Percentiles rank a stretch among this genome's conserved stretches.
Evolutionary conservation across 2,797 vertebrate species (phyloP).

Genomic region (Periparus ater): DNA sequence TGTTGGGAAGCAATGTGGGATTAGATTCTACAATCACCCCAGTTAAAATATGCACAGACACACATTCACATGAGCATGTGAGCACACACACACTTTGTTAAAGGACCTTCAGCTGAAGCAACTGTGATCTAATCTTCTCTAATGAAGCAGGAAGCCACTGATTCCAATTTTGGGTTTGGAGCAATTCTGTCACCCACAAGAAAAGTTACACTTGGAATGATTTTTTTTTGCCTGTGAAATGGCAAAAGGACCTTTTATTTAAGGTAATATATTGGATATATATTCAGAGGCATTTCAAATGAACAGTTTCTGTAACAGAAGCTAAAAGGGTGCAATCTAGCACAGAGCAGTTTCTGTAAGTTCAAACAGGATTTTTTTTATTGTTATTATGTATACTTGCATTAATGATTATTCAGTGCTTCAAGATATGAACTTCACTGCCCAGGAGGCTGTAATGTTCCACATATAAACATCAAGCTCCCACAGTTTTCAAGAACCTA

Average conservation of each 20-base stretch:
- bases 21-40: not conserved
- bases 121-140: conserved; percentile 14
- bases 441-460: not conserved
- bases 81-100: not conserved
- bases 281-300: conserved; percentile 1
- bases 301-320: not conserved
- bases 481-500: conserved; percentile 27
- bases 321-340: not conserved
- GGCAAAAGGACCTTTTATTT: conserved; percentile 27
- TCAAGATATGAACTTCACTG: conserved; percentile 39
- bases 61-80: not conserved
- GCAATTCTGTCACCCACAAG: conserved; percentile 35
- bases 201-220: conserved; percentile 20
- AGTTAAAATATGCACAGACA: not conserved
- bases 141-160: conserved; percentile 45
- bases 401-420: conserved; percentile 3
- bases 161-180: conserved; percentile 53
- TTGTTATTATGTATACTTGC: not conserved
- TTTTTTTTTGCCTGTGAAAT: conserved; percentile 34
- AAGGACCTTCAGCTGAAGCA: conserved; percentile 28
- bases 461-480: conserved; percentile 41
- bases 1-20: not conserved
- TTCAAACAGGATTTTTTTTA: not conserved
- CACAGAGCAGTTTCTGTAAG: not conserved
- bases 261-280: not conserved